Evolutionary conservation across 2,797 vertebrate species (phyloP).

Genomic region (Enteromius radiatus): DNA sequence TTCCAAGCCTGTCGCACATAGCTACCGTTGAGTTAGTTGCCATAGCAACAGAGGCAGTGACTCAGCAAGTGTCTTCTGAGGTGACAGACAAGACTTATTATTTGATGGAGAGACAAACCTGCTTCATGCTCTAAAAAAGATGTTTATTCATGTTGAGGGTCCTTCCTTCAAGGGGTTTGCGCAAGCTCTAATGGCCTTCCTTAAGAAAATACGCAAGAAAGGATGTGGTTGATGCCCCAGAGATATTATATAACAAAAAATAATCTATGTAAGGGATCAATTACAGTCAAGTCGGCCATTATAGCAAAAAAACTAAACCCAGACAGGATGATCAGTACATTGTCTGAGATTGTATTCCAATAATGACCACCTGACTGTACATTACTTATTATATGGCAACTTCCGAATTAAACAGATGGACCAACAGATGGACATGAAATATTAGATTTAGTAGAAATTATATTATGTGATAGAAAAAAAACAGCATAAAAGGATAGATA

Average conservation of each 20-base stretch:
- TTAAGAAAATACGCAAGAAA: not conserved
- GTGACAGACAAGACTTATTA: constrained; percentile 27
- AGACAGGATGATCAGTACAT: not conserved
- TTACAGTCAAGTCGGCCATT: not conserved
- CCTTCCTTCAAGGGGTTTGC: not conserved
- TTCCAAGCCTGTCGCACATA: constrained; percentile 38
- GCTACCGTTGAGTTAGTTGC: constrained; percentile 50
- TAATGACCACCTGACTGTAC: not conserved
- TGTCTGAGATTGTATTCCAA: not conserved
- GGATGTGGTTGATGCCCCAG: constrained; percentile 3
- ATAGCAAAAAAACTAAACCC: not conserved
- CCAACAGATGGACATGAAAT: not conserved
- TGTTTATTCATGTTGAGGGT: constrained; percentile 1
- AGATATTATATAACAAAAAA: not conserved
- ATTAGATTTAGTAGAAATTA: not conserved
- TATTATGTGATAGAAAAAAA: not conserved
- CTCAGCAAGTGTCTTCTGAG: constrained; percentile 47
- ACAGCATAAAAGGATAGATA: not conserved
- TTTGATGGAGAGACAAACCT: constrained; percentile 22
- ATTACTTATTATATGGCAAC: not conserved
- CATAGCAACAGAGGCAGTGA: constrained; percentile 54
- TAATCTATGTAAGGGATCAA: constrained; percentile 8
- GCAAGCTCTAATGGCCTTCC: not conserved
- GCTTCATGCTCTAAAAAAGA: not conserved
- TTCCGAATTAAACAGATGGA: not conserved